phyloP scores from a whole-genome alignment of 2,888 invertebrate species.

The Falcaria lacertinaria region DNA sequence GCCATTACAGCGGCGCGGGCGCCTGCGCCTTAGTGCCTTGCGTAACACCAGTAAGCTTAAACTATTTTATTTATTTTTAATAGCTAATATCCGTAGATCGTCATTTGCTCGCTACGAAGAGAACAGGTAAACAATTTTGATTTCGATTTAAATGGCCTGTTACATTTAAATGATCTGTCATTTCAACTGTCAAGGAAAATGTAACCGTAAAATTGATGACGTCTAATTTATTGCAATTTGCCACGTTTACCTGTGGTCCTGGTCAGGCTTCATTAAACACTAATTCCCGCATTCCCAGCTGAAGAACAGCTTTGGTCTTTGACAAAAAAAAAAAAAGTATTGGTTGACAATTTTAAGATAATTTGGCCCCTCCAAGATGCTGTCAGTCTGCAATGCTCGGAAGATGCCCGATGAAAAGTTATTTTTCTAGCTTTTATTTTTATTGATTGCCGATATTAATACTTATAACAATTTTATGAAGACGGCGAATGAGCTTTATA shows the following conservation, averaged over 20 bases:
- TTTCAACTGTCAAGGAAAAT: conserved; percentile 1
- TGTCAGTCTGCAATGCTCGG: background rate
- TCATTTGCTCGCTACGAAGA: too few relatives aligned
- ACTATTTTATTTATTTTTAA: too few relatives aligned
- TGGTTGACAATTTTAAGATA: conserved; percentile 16
- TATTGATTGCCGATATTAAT: conserved; percentile 4
- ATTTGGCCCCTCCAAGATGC: background rate
- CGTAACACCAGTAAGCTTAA: too few relatives aligned
- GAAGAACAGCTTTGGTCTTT: conserved; percentile 9
- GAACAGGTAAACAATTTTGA: too few relatives aligned
- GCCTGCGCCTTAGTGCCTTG: too few relatives aligned
- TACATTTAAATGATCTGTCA: too few relatives aligned
- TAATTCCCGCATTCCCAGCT: conserved; percentile 4
- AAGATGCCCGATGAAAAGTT: conserved; percentile 6
- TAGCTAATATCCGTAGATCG: too few relatives aligned
- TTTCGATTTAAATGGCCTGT: too few relatives aligned
- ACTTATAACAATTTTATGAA: background rate
- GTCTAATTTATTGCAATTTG: conserved; percentile 14
- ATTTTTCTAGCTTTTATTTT: conserved; percentile 11
- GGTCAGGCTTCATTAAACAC: conserved; percentile 19
- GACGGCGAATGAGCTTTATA: too few relatives aligned
- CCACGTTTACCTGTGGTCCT: conserved; percentile 3
- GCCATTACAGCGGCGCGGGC: too few relatives aligned
- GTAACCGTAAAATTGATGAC: conserved; percentile 9
- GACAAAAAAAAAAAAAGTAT: conserved; percentile 10